phyloP scores from a whole-genome alignment of 1,140 invertebrate species.

The Drosophila willistoni region DNA sequence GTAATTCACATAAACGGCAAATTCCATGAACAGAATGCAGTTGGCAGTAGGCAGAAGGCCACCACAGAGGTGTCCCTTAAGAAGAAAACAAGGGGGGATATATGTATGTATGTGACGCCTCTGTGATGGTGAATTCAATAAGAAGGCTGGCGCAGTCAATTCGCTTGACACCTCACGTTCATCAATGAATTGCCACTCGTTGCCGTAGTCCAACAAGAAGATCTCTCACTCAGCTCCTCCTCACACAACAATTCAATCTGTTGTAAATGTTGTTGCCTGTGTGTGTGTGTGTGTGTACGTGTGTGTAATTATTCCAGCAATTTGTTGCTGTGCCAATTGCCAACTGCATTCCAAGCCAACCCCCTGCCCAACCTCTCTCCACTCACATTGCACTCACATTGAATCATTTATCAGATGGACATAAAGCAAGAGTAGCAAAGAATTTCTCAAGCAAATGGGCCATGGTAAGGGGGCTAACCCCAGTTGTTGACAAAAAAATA shows the following conservation, averaged over 20 bases:
- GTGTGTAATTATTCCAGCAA: constrained; percentile 82
- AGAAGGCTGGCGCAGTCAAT: constrained; percentile 61
- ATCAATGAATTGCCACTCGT: constrained; percentile 59
- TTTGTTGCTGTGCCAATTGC: constrained; percentile 82
- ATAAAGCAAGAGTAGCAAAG: not conserved
- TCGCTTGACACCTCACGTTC: constrained; percentile 80
- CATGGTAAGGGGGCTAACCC: not conserved
- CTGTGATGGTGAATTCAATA: constrained; percentile 31
- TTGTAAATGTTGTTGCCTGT: constrained; percentile 30
- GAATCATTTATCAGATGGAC: constrained; percentile 14
- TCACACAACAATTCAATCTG: constrained; percentile 69
- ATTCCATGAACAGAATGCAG: constrained; percentile 42
- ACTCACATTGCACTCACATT: constrained; percentile 5
- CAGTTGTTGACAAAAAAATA: too few relatives aligned
- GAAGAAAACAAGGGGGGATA: not conserved
- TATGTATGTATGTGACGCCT: constrained; percentile 19
- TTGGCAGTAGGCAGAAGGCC: not conserved
- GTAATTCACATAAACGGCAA: constrained; percentile 71
- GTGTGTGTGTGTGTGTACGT: constrained; percentile 51
- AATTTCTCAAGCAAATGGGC: not conserved
- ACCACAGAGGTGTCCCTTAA: constrained; percentile 27
- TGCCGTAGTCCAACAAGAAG: not conserved
- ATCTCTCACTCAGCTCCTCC: constrained; percentile 51
- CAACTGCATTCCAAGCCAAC: constrained; percentile 60
- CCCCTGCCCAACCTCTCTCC: not conserved